These are phyloP conservation scores for Rhingia rostrata DNA, from an alignment of 2,888 invertebrate genomes.

Conservation along the genomic window DNA sequence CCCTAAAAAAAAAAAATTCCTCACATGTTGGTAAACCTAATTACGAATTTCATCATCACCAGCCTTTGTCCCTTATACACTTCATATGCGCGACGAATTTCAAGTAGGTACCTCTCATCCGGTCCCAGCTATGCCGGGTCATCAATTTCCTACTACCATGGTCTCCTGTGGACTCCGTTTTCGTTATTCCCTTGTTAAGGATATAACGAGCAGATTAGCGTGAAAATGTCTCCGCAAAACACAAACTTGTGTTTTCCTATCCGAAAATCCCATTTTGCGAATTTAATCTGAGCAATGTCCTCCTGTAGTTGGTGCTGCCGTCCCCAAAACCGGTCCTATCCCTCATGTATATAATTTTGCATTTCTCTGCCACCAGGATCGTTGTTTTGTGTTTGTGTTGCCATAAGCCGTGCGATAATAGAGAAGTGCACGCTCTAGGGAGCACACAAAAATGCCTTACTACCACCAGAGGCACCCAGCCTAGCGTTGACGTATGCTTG, in stretches of 20 bases:
- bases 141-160: conserved; percentile 24
- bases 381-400: conserved; percentile 15
- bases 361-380: conserved; percentile 21
- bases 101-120: conserved; percentile 35
- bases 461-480: background rate
- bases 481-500: conserved; percentile 1
- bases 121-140: conserved; percentile 1
- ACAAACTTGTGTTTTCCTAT: conserved; percentile 40
- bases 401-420: conserved; percentile 34
- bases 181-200: conserved; percentile 9
- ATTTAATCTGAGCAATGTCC: conserved; percentile 18
- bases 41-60: conserved; percentile 36
- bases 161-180: background rate
- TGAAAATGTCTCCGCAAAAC: conserved; percentile 46
- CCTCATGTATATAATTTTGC: background rate
- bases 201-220: conserved; percentile 45
- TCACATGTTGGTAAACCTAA: conserved; percentile 39
- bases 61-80: conserved; percentile 7
- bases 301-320: background rate
- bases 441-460: conserved; percentile 38
- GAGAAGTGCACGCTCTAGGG: conserved; percentile 18
- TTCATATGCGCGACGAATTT: conserved; percentile 46
- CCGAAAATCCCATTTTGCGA: conserved; percentile 37
- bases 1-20: background rate
- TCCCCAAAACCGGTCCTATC: background rate